Conservation (phyloP, 1,140 invertebrate species). For the Sogatella furcifera region DNA sequence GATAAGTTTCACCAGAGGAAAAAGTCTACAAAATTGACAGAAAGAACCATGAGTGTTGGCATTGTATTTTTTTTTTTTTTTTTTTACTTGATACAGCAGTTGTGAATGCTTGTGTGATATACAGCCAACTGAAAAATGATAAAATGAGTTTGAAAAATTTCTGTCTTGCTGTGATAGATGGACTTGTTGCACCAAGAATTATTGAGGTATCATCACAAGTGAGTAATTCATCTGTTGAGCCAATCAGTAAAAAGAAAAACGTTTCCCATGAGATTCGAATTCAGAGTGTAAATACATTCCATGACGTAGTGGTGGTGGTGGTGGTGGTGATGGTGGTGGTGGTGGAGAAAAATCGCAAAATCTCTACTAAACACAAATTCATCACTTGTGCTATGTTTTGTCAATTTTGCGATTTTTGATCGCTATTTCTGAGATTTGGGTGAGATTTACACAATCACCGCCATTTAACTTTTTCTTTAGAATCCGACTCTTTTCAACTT, state of each 20-base stretch:
- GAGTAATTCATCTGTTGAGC: neutral
- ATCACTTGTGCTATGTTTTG: too few relatives aligned
- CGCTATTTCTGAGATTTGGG: too few relatives aligned
- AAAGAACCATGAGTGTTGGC: conserved; percentile 31
- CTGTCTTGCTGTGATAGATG: neutral
- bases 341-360: too few relatives aligned
- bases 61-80: conserved; percentile 30
- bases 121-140: conserved; percentile 1
- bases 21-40: too few relatives aligned
- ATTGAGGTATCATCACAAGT: neutral
- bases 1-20: too few relatives aligned
- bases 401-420: too few relatives aligned
- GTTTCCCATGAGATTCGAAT: conserved; percentile 9
- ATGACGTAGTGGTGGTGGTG: neutral
- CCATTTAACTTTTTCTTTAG: too few relatives aligned
- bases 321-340: too few relatives aligned
- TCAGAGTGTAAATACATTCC: conserved; percentile 9
- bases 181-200: neutral
- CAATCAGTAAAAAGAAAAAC: conserved; percentile 1
- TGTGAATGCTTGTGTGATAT: conserved; percentile 27
- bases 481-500: too few relatives aligned
- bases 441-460: too few relatives aligned
- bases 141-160: neutral
- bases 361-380: too few relatives aligned
- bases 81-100: conserved; percentile 25